Conservation (phyloP, 92 coral and sea anemone genomes). For the Porites evermanni region DNA sequence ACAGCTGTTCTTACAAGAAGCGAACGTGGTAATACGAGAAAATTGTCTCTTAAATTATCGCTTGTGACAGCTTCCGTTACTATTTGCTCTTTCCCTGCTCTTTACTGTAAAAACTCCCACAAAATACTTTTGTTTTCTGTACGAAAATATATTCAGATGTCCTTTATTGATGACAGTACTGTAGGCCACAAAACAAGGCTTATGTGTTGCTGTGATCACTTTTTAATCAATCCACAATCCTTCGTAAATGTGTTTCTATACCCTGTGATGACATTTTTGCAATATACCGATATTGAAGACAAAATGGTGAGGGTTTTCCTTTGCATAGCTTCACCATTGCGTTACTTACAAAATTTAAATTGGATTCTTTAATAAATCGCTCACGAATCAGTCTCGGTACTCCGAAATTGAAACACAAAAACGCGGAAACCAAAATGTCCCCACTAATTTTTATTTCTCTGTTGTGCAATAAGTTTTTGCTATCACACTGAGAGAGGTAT, state of each 20-base stretch:
- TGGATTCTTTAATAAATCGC: constrained; percentile 5
- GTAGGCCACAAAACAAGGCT: neutral
- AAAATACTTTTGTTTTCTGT: neutral
- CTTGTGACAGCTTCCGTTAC: no score
- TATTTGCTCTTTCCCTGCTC: neutral
- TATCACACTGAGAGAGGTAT: neutral
- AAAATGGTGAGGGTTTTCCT: constrained; percentile 2
- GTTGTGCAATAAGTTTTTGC: neutral
- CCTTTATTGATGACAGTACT: neutral
- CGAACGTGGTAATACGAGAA: neutral
- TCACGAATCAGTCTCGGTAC: neutral
- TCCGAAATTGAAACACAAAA: neutral
- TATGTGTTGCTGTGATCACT: neutral
- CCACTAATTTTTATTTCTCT: neutral
- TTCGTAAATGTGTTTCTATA: neutral
- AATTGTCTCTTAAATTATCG: neutral
- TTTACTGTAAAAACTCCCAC: neutral
- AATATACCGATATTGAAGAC: neutral
- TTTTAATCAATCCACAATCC: neutral
- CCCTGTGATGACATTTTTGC: neutral
- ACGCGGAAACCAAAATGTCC: neutral
- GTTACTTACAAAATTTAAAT: neutral
- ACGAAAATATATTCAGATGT: neutral
- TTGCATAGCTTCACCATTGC: neutral
- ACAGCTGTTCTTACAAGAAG: neutral